phyloP scores from a whole-genome alignment of 2,888 invertebrate genomes.

The Polydrusus cervinus region DNA sequence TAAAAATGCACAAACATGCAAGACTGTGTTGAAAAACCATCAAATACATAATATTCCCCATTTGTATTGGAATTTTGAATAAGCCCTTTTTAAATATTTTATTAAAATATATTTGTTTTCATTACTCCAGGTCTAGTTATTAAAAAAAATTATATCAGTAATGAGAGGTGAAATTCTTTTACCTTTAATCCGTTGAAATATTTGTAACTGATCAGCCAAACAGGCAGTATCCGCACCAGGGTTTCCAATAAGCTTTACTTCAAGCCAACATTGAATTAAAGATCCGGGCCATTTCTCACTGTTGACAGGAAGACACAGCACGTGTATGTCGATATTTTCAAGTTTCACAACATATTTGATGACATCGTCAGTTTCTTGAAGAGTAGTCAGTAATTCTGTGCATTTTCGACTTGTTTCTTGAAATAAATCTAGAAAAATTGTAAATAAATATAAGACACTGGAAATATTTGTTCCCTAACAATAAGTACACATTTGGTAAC shows the following conservation, averaged over 20 bases:
- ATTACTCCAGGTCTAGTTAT: too few species aligned
- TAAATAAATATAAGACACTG: too few species aligned
- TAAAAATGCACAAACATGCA: too few species aligned
- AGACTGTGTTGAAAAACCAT: too few species aligned
- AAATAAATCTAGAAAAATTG: constrained; percentile 73
- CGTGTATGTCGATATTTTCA: constrained; percentile 62
- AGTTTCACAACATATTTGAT: constrained; percentile 61
- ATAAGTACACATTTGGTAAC: too few species aligned
- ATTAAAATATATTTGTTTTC: too few species aligned
- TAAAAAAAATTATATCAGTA: background rate
- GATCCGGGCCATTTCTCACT: constrained; percentile 66
- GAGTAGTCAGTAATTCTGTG: constrained; percentile 78
- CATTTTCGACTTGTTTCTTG: constrained; percentile 76
- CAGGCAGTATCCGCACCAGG: constrained; percentile 88
- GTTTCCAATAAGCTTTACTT: constrained; percentile 88
- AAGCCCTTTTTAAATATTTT: too few species aligned
- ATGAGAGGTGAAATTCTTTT: background rate
- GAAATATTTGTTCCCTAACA: too few species aligned
- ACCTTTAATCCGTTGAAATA: constrained; percentile 88
- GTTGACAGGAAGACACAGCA: constrained; percentile 60
- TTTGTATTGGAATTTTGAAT: too few species aligned
- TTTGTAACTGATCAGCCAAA: constrained; percentile 86
- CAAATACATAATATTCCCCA: too few species aligned
- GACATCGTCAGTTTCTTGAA: constrained; percentile 60
- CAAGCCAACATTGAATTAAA: constrained; percentile 81